Evolutionary conservation across 2,113 vertebrate species (phyloP), one percentile per base, ranked within the genome.

Genomic region (Paracanthobrama guichenoti): DNA sequence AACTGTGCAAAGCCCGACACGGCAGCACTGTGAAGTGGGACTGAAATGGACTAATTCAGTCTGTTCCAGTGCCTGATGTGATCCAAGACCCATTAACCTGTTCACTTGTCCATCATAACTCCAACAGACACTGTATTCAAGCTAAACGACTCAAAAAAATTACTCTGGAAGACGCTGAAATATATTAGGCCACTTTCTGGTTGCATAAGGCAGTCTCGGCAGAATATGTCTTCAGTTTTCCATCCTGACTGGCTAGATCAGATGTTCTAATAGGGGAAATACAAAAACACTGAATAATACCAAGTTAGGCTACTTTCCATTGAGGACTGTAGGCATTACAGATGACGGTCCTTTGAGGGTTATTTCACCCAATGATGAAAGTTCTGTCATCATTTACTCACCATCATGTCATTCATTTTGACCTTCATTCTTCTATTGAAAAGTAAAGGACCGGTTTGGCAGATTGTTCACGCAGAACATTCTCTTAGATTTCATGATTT

Each of bases 171-270:
- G 55, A 55, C 18, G 66, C 18, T 53, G 75, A 64, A 84, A 66
- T 75, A 73, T 31, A 42, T 31, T 42, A 6, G 67, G 73, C n/a
- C 60, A 39, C 16, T 75, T 50, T 35, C 74, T 46, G 74, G 48
- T 42, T 24, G 46, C 73, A 78, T 57, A 87, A 20, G 50, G 46
- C 35, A 66, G 76, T 24, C 18, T 78, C 82, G n/a, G 24, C n/a
- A 8, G 60, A 24, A 14, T 18, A 62, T 6, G 48, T 66, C 26
- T 74, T 48, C 14, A n/a, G n/a, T 71, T 72, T 87, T 87, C 83
- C 86, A 84, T 81, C 81, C 28, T 53, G 60, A 62, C 60, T 46
- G 84, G 72, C 39, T 66, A 77, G 67, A 80, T 60, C 59, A 59
- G 24, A 60, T 31, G 48, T 81, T 77, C 55, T 59, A 66, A 74